Base-by-base conservation (phyloP, 2,888 invertebrate genomes). In the Machimus rusticus region DNA sequence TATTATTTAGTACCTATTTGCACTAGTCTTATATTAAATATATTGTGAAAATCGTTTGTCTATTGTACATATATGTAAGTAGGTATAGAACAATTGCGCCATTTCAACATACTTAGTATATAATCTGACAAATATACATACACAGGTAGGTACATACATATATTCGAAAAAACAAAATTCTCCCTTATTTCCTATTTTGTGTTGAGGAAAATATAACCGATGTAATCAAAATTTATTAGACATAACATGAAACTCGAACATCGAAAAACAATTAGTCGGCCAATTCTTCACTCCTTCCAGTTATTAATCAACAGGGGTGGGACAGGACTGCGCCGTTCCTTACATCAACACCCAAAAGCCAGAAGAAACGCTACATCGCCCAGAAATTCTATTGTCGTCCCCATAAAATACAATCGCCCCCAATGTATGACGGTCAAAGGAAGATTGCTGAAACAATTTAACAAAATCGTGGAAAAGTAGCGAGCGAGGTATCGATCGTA, bases 401-500 rank as follows among this genome's bases (percentile, higher is more conserved):
- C 66, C 34, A 84, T 84, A 84, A 84, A 84, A 84, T 23, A 84
- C 57, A 84, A 84, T 84, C 39, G 74, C 84, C 39, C 34, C 84
- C 66, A 39, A 84, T 39, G 66, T 84, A 74, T 84, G 84, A 84
- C 66, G 84, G 84, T 84, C 39, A 84, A 57, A 84, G 74, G 76
- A 87, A 82, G 82, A 87, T 82, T 87, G 76, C 87, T 87, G 87
- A 87, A 87, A 87, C 87, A 87, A 87, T 87, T 87, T 87, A 87
- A 82, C 82, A 87, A 87, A 87, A 87, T 87, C 87, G 87, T 87
- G 87, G 84, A 57, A 84, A 23, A 84, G 74, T 84, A 84, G 84
- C 84, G 84, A 66, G 66, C 84, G 55, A 84, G 57, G 43, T 84
- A 84, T 84, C 84, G 84, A 84, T 84, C 84, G 84, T 1, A 39